Conservation (phyloP, 2,113 vertebrate genomes). For the Melanotaenia duboulayi region DNA sequence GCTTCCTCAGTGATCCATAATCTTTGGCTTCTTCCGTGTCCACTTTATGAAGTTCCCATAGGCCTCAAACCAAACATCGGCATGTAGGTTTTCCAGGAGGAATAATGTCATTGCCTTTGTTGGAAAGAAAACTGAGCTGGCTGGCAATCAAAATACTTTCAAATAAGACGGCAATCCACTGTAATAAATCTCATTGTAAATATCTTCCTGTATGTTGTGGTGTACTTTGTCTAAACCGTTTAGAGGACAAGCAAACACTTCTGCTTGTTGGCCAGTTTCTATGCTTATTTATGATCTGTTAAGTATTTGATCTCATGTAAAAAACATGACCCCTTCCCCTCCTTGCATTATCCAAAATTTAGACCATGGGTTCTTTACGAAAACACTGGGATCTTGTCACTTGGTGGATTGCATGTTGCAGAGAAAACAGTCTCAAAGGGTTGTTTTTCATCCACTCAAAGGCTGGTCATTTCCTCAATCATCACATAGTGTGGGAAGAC, state of each 20-base stretch:
- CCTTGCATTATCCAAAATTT: slow-evolving; percentile 23
- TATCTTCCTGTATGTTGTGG: slow-evolving; percentile 38
- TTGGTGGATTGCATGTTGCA: neutral
- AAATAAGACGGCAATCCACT: slow-evolving; percentile 15
- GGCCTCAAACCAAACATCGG: slow-evolving; percentile 42
- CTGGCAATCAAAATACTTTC: slow-evolving; percentile 19
- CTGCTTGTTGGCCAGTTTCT: slow-evolving; percentile 4
- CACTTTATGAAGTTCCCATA: slow-evolving; percentile 16
- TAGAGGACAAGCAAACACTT: slow-evolving; percentile 21
- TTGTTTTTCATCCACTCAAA: neutral
- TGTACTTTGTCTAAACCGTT: slow-evolving; percentile 52
- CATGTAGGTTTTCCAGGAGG: slow-evolving; percentile 41
- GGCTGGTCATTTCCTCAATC: slow-evolving; percentile 14
- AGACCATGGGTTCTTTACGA: slow-evolving; percentile 14
- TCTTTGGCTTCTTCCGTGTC: slow-evolving; percentile 30
- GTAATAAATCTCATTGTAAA: slow-evolving; percentile 33
- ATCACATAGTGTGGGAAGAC: slow-evolving; percentile 22
- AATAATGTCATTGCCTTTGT: slow-evolving; percentile 28
- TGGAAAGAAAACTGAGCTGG: slow-evolving; percentile 24
- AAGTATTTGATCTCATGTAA: slow-evolving; percentile 38
- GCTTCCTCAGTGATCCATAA: slow-evolving; percentile 46
- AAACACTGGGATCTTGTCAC: slow-evolving; percentile 1
- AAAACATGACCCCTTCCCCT: slow-evolving; percentile 12
- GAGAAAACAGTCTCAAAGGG: neutral
- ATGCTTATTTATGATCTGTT: slow-evolving; percentile 48